Conservation (phyloP, 2,888 invertebrate species). For the Philereme vetulata region DNA sequence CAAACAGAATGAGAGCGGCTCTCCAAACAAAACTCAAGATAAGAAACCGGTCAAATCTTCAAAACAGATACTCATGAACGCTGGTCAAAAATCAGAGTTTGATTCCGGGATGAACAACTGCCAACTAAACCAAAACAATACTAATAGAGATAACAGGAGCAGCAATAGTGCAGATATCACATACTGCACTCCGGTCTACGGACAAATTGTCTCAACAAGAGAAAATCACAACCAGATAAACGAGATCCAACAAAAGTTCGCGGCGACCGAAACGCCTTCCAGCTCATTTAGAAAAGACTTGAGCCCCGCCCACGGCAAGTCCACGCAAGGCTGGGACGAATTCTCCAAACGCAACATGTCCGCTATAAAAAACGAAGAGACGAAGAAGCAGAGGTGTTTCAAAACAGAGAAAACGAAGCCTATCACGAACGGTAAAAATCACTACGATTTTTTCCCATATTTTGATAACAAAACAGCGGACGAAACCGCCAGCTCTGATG, state of each 20-base stretch:
- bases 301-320: slow-evolving; percentile 63
- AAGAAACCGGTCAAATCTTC: slow-evolving; percentile 73
- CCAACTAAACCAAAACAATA: slow-evolving; percentile 64
- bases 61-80: slow-evolving; percentile 76
- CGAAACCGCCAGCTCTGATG: slow-evolving; percentile 39
- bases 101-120: slow-evolving; percentile 80
- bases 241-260: slow-evolving; percentile 75
- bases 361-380: slow-evolving; percentile 64
- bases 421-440: slow-evolving; percentile 69
- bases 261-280: slow-evolving; percentile 69
- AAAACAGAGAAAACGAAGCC: slow-evolving; percentile 61
- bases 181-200: slow-evolving; percentile 78
- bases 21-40: slow-evolving; percentile 51
- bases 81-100: slow-evolving; percentile 78
- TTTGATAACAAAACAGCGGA: slow-evolving; percentile 73
- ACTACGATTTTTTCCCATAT: slow-evolving; percentile 76
- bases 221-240: slow-evolving; percentile 80
- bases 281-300: slow-evolving; percentile 74
- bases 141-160: slow-evolving; percentile 56
- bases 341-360: slow-evolving; percentile 72
- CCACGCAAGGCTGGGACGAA: slow-evolving; percentile 72
- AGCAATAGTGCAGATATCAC: slow-evolving; percentile 68
- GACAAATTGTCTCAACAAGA: slow-evolving; percentile 75
- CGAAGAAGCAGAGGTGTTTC: slow-evolving; percentile 56
- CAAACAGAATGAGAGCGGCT: slow-evolving; percentile 52